Conservation (phyloP, 2,113 vertebrate species). For the Crotalus horridus region DNA sequence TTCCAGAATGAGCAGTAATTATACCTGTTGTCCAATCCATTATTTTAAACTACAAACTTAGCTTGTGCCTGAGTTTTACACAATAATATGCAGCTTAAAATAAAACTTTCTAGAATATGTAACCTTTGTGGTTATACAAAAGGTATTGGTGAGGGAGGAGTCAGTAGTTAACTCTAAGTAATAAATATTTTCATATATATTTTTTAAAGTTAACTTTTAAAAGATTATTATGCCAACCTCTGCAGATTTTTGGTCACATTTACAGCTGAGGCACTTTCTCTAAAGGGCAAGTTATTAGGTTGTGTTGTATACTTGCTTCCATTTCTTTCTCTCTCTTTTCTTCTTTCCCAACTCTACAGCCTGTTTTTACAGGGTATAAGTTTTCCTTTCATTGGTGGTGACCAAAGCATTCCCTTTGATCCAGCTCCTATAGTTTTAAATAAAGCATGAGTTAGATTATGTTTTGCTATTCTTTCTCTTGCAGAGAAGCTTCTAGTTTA, state of each 20-base stretch:
- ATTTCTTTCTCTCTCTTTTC: background rate
- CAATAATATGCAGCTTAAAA: background rate
- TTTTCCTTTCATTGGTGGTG: conserved; percentile 14
- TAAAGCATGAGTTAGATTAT: conserved; percentile 54
- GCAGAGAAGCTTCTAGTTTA: conserved; percentile 66
- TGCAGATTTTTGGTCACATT: background rate
- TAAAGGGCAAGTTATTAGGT: background rate
- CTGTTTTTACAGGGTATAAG: conserved; percentile 20
- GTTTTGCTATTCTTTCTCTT: conserved; percentile 26
- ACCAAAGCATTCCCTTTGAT: conserved; percentile 32
- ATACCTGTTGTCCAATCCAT: background rate
- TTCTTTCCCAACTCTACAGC: background rate
- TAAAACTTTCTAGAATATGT: background rate
- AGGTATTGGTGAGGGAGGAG: conserved; percentile 22
- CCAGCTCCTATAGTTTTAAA: conserved; percentile 53
- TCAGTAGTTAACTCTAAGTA: background rate
- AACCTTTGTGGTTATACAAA: background rate
- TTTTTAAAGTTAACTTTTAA: background rate
- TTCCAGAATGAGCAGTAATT: background rate
- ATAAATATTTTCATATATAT: background rate
- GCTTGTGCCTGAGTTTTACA: background rate
- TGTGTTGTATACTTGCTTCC: conserved; percentile 28
- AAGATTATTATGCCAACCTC: background rate
- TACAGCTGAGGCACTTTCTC: conserved; percentile 13
- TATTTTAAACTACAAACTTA: background rate